Base-by-base conservation (phyloP, 2,888 invertebrate species). In the Antitype chi region DNA sequence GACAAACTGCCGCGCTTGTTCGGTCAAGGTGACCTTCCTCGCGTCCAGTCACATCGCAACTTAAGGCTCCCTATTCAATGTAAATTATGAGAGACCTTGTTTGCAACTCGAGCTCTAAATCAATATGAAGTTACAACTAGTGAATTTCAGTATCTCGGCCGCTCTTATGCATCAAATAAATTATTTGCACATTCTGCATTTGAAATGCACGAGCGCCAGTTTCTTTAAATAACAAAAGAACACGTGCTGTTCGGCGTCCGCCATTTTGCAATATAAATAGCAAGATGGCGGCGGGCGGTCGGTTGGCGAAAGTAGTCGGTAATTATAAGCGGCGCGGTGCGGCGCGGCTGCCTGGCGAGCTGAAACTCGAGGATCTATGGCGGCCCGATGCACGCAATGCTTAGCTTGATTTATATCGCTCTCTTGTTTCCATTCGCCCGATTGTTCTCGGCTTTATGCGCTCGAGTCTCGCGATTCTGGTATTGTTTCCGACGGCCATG, bases 221-320 rank as follows among this genome's bases (percentile, higher is more conserved):
- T 90, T 89, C 91, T 90, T 91, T 90, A 92, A 91, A 92, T 93
- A 93, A 93, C 92, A 93, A 93, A 95, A 94, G 92, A 94, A 93
- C 95, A 95, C 94, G 94, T 94, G 94, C 91, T 94, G 92, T 89
- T 90, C 88, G 84, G 89, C 86, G 93, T 92, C 95, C 93, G 96
- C 96, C 96, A 96, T 96, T 95, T 96, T 96, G 96, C 94, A 93
- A 93, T 95, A 94, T 95, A 95, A 96, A 96, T 95, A 94, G 95
- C 95, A 96, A 96, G 94, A 96, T 96, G 96, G 96, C 96, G 95
- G 91, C 92, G 91, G 89, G 91, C 93, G 91, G 94, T 92, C 91
- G 92, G 94, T 92, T 94, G 96, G 96, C 95, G 96, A 96, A 96
- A 96, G 96, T 96, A 94, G 94, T 95, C 89, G 89, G 95, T 95